phyloP scores from a whole-genome alignment of 1,140 invertebrate species.

The Protaetia brevitarsis region DNA sequence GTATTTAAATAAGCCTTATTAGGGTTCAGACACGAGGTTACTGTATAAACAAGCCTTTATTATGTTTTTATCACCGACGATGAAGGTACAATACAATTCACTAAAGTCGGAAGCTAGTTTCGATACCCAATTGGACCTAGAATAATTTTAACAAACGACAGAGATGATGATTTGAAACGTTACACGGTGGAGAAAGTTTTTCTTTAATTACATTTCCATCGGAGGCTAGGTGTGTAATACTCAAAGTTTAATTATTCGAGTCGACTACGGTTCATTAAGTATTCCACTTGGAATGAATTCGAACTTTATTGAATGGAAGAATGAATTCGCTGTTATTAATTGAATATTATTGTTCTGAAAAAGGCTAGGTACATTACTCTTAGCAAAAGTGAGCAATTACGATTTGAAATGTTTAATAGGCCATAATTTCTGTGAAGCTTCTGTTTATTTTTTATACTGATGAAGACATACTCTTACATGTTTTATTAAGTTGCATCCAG shows the following conservation, averaged over 20 bases:
- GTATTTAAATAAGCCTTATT: conserved; percentile 26
- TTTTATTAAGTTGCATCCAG: too few species aligned
- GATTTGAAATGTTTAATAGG: too few species aligned
- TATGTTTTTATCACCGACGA: conserved; percentile 20
- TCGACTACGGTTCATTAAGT: background rate
- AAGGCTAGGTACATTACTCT: background rate
- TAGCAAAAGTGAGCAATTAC: too few species aligned
- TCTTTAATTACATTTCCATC: conserved; percentile 9
- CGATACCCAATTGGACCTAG: background rate
- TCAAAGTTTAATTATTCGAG: conserved; percentile 8
- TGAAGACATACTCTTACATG: too few species aligned
- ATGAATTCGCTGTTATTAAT: background rate
- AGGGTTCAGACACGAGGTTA: conserved; percentile 21
- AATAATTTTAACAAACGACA: conserved; percentile 18
- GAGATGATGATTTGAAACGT: conserved; percentile 23
- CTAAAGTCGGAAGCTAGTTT: background rate
- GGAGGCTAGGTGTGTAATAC: background rate
- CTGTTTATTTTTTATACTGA: too few species aligned
- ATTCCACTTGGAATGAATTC: background rate
- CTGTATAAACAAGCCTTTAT: conserved; percentile 18
- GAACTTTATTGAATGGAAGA: background rate
- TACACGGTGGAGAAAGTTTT: background rate
- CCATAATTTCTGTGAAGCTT: too few species aligned
- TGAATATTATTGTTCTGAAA: background rate
- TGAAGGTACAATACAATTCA: conserved; percentile 19